Percentiles rank a stretch among this genome's conserved stretches.
Conservation (phyloP, 2,888 invertebrate species). For the Lasioglossum marginatum region DNA sequence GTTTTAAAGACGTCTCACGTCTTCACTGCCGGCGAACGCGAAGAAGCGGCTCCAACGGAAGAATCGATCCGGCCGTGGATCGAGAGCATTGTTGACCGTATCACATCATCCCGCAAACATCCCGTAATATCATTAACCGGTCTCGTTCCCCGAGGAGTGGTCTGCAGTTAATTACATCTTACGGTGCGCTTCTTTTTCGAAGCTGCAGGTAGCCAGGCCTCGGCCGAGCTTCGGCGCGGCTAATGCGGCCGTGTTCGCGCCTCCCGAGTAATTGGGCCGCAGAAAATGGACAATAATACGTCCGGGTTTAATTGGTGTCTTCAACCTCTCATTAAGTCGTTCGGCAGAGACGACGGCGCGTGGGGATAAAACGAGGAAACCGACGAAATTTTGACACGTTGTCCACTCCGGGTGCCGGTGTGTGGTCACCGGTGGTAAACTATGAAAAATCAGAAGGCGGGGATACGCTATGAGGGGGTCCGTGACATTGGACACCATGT, state of each 20-base stretch:
- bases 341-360: neutral
- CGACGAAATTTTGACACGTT: conserved; percentile 5
- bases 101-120: conserved; percentile 49
- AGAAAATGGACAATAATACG: conserved; percentile 44
- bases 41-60: neutral
- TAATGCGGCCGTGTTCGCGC: conserved; percentile 54
- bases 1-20: too few relatives aligned
- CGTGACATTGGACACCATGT: conserved; percentile 48
- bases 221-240: conserved; percentile 22
- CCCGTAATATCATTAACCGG: conserved; percentile 54
- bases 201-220: conserved; percentile 44
- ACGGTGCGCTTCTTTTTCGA: conserved; percentile 47
- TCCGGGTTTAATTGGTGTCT: conserved; percentile 38
- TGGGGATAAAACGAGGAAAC: neutral
- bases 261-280: conserved; percentile 47
- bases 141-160: conserved; percentile 52
- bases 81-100: conserved; percentile 36
- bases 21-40: too few relatives aligned
- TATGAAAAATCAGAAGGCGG: conserved; percentile 17
- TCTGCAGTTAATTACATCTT: conserved; percentile 56
- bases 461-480: conserved; percentile 24
- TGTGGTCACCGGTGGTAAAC: conserved; percentile 3
- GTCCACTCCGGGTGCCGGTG: neutral
- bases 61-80: neutral
- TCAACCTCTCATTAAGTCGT: conserved; percentile 22